Base-by-base conservation (phyloP, 2,113 vertebrate genomes). In the Otus sunia region DNA sequence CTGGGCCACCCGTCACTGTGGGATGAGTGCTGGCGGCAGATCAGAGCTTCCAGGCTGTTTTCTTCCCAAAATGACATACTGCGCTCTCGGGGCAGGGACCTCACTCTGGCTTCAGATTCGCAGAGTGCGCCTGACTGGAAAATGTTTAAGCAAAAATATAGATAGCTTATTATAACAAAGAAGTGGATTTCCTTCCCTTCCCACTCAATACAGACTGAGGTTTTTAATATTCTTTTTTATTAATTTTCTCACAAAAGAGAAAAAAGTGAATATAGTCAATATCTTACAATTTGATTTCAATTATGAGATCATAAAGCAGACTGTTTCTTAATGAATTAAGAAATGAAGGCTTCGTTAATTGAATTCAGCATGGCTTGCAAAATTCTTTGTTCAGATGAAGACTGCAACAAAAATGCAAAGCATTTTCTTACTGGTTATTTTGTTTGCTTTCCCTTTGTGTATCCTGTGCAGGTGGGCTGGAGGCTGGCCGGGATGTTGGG, bases 271-370 rank as follows among this genome's bases (percentile, higher is more conserved):
- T 79, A 41, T 15, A 88, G 12, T 68, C 58, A 45, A 15, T 85
- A 50, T 64, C 49, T 76, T 84, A 80, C 27, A 85, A 63, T 27
- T 84, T 78, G 16, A 89, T 92, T 95, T 96, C 72, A 78, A 21
- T 93, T 81, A 74, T 53, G 36, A 78, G 68, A 74, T 79, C 77
- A 68, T 67, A 89, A 91, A 92, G 39, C 73, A 67, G 29, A 39
- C 34, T 76, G 59, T 76, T 92, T 94, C 88, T 91, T 79, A 95
- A 90, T 91, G 71, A 87, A 94, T 84, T 84, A 75, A 92, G 41
- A 88, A 79, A 79, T 59, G 41, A 82, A 89, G 52, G 22, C 58
- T 85, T 94, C 1, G 0, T 66, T 92, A 92, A 91, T 37, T 86
- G 58, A 91, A 58, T 92, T 87, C 47, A 77, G 32, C 50, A 55